A percentile compares a stretch with the other conserved stretches of the same genome.
phyloP scores from a whole-genome alignment of 2,113 vertebrate genomes.

The Panthera uncia region DNA sequence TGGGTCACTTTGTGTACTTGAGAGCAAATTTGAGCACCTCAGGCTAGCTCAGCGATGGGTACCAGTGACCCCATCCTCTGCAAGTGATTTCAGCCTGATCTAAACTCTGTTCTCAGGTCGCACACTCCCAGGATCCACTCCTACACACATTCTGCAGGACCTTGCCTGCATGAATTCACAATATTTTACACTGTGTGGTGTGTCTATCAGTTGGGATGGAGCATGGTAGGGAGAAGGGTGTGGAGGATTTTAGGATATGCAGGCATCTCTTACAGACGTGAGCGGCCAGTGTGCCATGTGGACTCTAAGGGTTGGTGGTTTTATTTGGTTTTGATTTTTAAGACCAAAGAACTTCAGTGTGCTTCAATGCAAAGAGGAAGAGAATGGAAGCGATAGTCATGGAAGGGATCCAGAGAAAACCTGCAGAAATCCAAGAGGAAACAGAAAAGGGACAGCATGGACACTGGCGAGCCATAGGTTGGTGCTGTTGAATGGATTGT shows the following conservation, averaged over 20 bases:
- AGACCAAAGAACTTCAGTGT: not conserved
- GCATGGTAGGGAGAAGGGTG: not conserved
- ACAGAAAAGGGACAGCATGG: not conserved
- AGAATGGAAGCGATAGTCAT: not conserved
- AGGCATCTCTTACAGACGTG: rapidly evolving
- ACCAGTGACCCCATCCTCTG: not conserved
- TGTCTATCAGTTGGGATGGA: not conserved
- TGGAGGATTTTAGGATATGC: not conserved
- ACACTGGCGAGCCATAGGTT: not conserved
- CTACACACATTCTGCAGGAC: not conserved
- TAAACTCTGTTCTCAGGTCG: not conserved
- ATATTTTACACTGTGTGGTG: not conserved
- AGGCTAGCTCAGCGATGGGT: not conserved
- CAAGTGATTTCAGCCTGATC: not conserved
- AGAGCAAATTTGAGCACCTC: not conserved
- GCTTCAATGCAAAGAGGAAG: not conserved
- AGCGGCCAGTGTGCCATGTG: rapidly evolving
- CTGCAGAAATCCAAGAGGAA: not conserved
- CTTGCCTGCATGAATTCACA: not conserved
- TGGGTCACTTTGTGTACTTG: not conserved
- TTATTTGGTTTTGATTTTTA: not conserved
- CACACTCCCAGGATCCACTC: not conserved
- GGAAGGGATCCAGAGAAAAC: not conserved
- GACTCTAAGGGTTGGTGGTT: not conserved
- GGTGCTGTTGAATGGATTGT: too few relatives aligned